Base-by-base conservation (phyloP, 2,888 invertebrate genomes). In the Drosophila greeni region DNA sequence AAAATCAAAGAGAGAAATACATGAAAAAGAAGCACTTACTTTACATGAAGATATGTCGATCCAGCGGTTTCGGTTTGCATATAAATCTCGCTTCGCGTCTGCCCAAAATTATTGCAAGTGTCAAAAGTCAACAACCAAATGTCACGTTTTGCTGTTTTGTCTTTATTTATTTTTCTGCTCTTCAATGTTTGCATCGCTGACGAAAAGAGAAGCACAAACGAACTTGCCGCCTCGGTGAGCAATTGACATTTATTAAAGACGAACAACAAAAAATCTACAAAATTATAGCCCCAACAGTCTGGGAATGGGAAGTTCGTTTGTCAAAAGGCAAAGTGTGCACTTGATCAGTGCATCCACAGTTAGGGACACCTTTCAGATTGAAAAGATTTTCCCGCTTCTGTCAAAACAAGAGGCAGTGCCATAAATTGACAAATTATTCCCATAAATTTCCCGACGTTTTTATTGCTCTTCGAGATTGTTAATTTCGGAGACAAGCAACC, bases 51-150 rank as follows among this genome's bases (percentile, higher is more conserved):
- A 66, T 75, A 62, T 55, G 75, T 60, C 49, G 61, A 70, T 49
- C 66, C 77, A 66, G 53, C 76, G 55, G 45, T 24, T 39, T 23
- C 14, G 40, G 23, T 24, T 53, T 40, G 45, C 45, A 40, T 47
- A 75, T 83, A 81, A 78, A 73, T 83, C 84, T 80, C 66, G 48
- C 61, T 70, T 70, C 59, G 73, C 60, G 58, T 54, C 66, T 65
- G 54, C 79, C 67, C 65, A 82, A 77, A 82, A 64, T 72, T 67
- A 82, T 72, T 66, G 66, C 84, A 84, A 82, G 83, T 84, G 81
- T 81, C 85, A 81, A 80, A 70, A 84, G 81, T 84, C 81, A 84
- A 70, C 78, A 75, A 66, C 72, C 71, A 82, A 82, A 82, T 82
- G 81, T 83, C 81, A 82, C 81, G 81, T 82, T 82, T 82, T 59